Base-by-base conservation (phyloP, 2,113 vertebrate species). In the Machaerirhynchus nigripectus region DNA sequence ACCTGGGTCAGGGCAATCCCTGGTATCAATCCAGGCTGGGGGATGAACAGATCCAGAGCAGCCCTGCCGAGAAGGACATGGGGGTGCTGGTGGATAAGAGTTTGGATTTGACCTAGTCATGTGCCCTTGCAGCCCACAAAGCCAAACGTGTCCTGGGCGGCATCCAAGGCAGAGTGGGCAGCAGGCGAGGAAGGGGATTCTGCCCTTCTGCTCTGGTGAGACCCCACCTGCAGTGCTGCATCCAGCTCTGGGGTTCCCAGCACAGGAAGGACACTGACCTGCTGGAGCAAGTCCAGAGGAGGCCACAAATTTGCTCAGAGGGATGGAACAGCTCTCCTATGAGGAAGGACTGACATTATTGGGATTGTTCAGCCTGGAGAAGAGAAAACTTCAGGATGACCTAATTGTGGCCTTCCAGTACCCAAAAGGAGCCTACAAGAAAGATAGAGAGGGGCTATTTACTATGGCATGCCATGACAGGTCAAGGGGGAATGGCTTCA, bases 121-220 rank as follows among this genome's bases (percentile, higher is more conserved):
- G 53, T 7, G 18, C 6, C 11, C 20, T 15, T 3, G 5, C 15
- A 67, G 33, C 28, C 23, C 6, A 4, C 33, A 46, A 2, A 74
- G 33, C 13, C 52, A 67, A 46, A 24, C 0, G 0, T 17, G 39
- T 4, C 37, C 60, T 52, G 44, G 13, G 37, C 52, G 82, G 37
- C 37, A 57, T 27, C 35, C 4, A 50, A 37, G 3, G 42, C 52
- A 7, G 1, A 0, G 1, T n/a, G 39, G 30, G 37, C 55, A 60
- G 73, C 52, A 86, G 37, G 22, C 2, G 46, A 27, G 19, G 20
- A 60, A 74, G 28, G 19, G 20, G 33, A 59, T 74, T 81, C 44
- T 75, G n/a, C 5, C 37, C 16, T 46, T 74, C 59, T 80, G 21
- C 33, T 1, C 60, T 74, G 13, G 2, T 52, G 39, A 82, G 37